A percentile compares a stretch with the other conserved stretches of the same genome.
These are phyloP conservation scores for Agrochola litura DNA, from an alignment of 2,888 invertebrate species.

Conservation along the genomic window DNA sequence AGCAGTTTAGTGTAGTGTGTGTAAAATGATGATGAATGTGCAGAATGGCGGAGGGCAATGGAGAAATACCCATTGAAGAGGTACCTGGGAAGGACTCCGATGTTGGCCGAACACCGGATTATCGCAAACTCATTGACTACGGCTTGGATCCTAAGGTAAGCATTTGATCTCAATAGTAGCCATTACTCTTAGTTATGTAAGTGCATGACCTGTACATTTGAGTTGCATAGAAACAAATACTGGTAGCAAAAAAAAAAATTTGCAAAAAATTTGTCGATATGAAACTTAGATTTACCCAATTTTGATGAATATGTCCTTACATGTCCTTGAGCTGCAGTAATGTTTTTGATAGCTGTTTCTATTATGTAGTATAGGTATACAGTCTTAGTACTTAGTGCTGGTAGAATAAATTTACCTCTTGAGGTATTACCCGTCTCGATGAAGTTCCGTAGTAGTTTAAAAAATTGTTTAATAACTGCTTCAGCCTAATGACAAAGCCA, in stretches of 20 bases:
- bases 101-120: slow-evolving; percentile 96
- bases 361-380: not conserved
- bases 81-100: slow-evolving; percentile 92
- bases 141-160: slow-evolving; percentile 97
- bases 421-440: slow-evolving; percentile 2
- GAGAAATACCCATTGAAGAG: slow-evolving; percentile 95
- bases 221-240: not conserved
- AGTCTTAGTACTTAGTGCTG: not conserved
- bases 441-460: not conserved
- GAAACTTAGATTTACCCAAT: not conserved
- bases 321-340: not conserved
- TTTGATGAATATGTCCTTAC: not conserved
- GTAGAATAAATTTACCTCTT: not conserved
- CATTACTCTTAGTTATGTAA: slow-evolving; percentile 5
- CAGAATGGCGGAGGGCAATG: slow-evolving; percentile 96
- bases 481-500: slow-evolving; percentile 58
- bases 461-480: slow-evolving; percentile 9
- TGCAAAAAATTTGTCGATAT: not conserved
- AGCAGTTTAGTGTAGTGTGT: slow-evolving; percentile 81
- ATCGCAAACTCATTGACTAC: slow-evolving; percentile 98
- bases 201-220: not conserved
- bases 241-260: not conserved
- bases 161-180: slow-evolving; percentile 18
- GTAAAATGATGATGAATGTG: slow-evolving; percentile 87
- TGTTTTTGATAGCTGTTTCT: not conserved